Evolutionary conservation across 2,797 vertebrate species (phyloP), one percentile per base, ranked within the genome.

Genomic region (Cossypha polioptera): DNA sequence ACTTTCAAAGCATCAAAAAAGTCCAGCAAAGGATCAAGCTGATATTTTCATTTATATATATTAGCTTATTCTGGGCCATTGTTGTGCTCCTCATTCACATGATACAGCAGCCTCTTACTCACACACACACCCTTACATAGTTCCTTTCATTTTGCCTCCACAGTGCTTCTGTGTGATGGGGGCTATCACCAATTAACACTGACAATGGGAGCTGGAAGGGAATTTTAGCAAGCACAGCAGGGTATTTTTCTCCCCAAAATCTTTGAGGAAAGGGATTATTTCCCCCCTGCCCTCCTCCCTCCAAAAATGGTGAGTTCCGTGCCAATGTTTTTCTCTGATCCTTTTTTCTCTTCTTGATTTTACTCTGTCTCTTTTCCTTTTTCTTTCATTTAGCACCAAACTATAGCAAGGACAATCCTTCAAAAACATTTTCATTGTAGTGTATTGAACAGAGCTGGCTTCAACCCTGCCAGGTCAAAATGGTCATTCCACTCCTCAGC

Each of bases 11-110:
- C 96, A 96, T 96, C 92, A 96, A 95, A 96, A 96, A 96, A 96
- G 94, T 92, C 92, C 87, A 76, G 90, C 9, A 4, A 89, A 90
- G 97, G 85, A 91, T 94, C 90, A 94, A 95, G 95, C 90, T 95
- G 96, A 96, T 97, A 97, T 97, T 97, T 97, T 96, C 96, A 96
- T 97, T 96, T 95, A 95, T 95, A 96, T 88, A 95, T 92, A 93
- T 97, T 93, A 94, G 94, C 87, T 94, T 96, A 94, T 90, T 96
- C 92, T 80, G 90, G 42, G 36, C 65, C 71, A 91, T 94, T 94
- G 88, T 96, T 92, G 76, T 55, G 36, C 65, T 78, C 48, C 63
- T 78, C 80, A 91, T 97, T 96, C 94, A 93, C 87, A 73, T 48
- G 68, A 59, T 91, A 78, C 36, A 87, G 54, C 92, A 86, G 94